A percentile compares a stretch with the other conserved stretches of the same genome.
phyloP scores from a whole-genome alignment of 2,113 vertebrate genomes.

The human region DNA sequence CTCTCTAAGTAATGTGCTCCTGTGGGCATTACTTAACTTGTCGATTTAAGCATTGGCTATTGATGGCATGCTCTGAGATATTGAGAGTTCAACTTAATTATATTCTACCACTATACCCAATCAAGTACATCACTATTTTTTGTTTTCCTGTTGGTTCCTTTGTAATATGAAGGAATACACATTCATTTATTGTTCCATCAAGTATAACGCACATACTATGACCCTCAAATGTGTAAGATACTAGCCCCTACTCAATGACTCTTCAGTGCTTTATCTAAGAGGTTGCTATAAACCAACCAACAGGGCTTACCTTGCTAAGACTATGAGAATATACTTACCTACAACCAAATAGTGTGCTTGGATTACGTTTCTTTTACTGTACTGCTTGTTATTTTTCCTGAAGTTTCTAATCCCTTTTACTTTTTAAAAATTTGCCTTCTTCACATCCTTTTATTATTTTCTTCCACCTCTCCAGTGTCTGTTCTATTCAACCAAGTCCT shows the following conservation, averaged over 20 bases:
- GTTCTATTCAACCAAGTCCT: background rate
- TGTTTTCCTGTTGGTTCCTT: background rate
- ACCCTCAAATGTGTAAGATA: accelerated
- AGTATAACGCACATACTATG: background rate
- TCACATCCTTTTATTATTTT: background rate
- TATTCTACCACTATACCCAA: accelerated
- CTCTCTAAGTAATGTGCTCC: background rate
- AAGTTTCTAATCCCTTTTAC: background rate
- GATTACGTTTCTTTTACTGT: too few species aligned
- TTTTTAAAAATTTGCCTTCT: background rate
- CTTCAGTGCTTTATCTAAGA: background rate
- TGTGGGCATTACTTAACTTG: background rate
- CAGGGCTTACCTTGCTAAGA: background rate
- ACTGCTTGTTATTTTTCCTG: background rate
- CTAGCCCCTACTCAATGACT: background rate
- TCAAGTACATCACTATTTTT: accelerated
- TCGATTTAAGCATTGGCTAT: accelerated
- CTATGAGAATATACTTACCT: accelerated
- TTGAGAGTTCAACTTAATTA: background rate
- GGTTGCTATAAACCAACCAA: background rate
- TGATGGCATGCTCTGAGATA: accelerated
- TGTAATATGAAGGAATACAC: background rate
- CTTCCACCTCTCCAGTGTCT: background rate
- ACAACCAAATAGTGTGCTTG: too few species aligned
- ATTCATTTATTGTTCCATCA: background rate